A percentile compares a stretch with the other conserved stretches of the same genome.
These are phyloP conservation scores for Autographa gamma DNA, from an alignment of 2,888 invertebrate species.

Conservation along the genomic window DNA sequence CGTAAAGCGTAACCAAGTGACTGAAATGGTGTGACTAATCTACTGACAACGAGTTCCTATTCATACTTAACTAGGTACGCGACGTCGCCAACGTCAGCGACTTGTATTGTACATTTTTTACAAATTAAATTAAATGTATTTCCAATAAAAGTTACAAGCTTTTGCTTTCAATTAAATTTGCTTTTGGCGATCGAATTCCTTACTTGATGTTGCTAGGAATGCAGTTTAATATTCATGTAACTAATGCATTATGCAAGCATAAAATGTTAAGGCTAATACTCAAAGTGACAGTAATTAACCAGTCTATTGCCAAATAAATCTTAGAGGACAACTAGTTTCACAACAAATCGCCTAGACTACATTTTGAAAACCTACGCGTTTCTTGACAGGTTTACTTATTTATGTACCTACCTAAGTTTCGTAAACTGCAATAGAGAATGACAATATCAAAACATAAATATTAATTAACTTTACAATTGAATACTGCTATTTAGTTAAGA, in stretches of 20 bases:
- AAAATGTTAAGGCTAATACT: neutral
- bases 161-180: too few relatives aligned
- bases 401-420: neutral
- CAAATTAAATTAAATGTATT: too few relatives aligned
- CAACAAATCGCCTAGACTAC: neutral
- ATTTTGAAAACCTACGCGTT: neutral
- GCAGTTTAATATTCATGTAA: neutral
- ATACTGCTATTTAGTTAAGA: too few relatives aligned
- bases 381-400: neutral
- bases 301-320: neutral
- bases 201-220: neutral
- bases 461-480: too few relatives aligned
- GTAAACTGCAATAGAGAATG: neutral
- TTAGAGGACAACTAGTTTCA: neutral
- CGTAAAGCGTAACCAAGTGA: neutral
- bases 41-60: neutral
- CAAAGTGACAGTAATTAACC: neutral
- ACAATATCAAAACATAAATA: neutral
- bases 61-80: neutral
- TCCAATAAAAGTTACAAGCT: too few relatives aligned
- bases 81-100: neutral
- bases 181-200: neutral
- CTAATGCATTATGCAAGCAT: neutral
- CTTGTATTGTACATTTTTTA: neutral
- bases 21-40: conserved; percentile 7